These are phyloP conservation scores for Mya arenaria DNA, from an alignment of 1,140 invertebrate genomes.

Conservation along the genomic window DNA sequence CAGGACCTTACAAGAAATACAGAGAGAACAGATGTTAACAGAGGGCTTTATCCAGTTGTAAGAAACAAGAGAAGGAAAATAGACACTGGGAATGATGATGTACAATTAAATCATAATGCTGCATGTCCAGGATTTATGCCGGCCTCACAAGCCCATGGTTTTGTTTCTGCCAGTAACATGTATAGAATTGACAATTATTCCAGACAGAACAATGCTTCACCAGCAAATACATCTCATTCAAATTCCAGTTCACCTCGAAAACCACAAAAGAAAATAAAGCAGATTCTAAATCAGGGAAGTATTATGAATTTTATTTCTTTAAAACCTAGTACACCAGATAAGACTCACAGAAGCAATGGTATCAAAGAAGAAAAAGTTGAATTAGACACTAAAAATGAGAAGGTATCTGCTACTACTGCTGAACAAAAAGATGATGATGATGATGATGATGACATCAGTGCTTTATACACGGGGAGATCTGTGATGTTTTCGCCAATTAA, in stretches of 20 bases:
- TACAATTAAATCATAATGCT: background rate
- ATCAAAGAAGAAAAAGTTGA: background rate
- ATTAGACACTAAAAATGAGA: background rate
- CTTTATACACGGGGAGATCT: background rate
- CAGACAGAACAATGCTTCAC: background rate
- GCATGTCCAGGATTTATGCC: background rate
- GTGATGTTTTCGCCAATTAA: slow-evolving; percentile 61
- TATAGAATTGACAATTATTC: background rate
- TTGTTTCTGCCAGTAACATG: slow-evolving; percentile 33
- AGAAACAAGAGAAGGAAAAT: slow-evolving; percentile 31
- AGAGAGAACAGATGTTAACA: slow-evolving; percentile 54
- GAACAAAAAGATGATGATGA: background rate
- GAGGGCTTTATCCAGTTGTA: slow-evolving; percentile 60
- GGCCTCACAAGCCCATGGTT: background rate
- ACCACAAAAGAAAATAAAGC: slow-evolving; percentile 25
- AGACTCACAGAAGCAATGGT: background rate
- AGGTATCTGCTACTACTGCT: background rate
- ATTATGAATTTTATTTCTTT: slow-evolving; percentile 26
- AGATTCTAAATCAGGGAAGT: slow-evolving; percentile 39
- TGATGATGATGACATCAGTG: background rate
- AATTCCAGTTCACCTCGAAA: background rate
- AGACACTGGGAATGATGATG: background rate
- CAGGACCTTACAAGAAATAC: slow-evolving; percentile 6
- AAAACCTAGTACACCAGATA: background rate
- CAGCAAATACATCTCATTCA: background rate